Base-by-base conservation (phyloP, 2,797 vertebrate species). In the Antrozous pallidus region DNA sequence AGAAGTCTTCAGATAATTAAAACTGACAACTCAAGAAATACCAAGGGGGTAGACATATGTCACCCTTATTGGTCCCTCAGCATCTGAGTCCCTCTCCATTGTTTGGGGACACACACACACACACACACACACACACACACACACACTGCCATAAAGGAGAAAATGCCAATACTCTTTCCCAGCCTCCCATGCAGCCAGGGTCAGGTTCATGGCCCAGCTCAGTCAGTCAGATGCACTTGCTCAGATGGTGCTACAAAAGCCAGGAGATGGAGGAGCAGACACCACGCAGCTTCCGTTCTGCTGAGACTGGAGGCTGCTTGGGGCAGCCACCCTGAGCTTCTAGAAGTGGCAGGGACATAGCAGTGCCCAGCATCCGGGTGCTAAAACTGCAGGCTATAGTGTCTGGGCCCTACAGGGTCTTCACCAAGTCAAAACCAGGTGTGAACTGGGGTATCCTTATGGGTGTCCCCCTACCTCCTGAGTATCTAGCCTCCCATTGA, bases 221-320 rank as follows among this genome's bases (percentile, higher is more conserved):
- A 11, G 31, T 38, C 51, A 31, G 10, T 61, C 20, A 16, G 40
- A 65, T 17, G 36, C 20, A 1, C 26, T 40, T 0, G 0, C 40
- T 67, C 26, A 8, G 61, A 16, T 16, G 10, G 51, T 13, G 61
- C 83, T 31, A 24, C 31, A 18, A 47, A 86, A 69, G 6, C 45
- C 16, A 1, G 1, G 22, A n/a, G 61, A 6, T 5, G 13, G 54
- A 84, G 54, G 12, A 45, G 54, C 18, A 69, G 47, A 28, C 1
- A 0, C 26, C 7, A 4, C 0, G 2, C 33, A 87, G 70, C 4
- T 14, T 24, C 51, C 42, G 1, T 24, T 26, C 40, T 38, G 31
- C n/a, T 0, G 9, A 38, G 38, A 20, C 12, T 58, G 3, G 8
- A 58, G 38, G 38, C 58, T 26, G 22, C 74, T 3, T 6, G 13